Evolutionary conservation across 1,140 invertebrate species (phyloP).

Genomic region (Drosophila persimilis): DNA sequence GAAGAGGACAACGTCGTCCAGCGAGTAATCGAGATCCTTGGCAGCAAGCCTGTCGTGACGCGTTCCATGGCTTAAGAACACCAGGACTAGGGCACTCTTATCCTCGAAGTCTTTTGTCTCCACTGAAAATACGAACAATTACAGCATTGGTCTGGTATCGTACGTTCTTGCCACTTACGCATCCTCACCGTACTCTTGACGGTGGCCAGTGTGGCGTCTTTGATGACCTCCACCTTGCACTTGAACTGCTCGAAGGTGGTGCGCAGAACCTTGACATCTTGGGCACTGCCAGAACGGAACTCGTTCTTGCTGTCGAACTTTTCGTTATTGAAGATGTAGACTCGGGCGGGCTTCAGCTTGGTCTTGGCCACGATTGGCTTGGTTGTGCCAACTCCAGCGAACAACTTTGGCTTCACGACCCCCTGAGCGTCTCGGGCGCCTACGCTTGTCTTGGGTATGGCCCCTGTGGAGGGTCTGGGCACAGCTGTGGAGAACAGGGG

Average conservation of each 20-base stretch:
- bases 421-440: conserved; percentile 36
- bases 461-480: conserved; percentile 10
- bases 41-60: conserved; percentile 60
- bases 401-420: background rate
- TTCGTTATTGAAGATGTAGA: conserved; percentile 74
- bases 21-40: conserved; percentile 65
- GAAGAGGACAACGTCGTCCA: conserved; percentile 71
- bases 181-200: conserved; percentile 48
- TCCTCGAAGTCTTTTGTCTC: conserved; percentile 63
- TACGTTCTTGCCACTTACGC: conserved; percentile 47
- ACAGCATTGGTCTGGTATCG: background rate
- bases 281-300: conserved; percentile 55
- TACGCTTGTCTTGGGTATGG: conserved; percentile 14
- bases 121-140: conserved; percentile 41
- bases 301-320: conserved; percentile 62
- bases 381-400: background rate
- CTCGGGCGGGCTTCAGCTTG: conserved; percentile 66
- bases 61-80: conserved; percentile 58
- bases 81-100: conserved; percentile 57
- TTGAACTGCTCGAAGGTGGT: conserved; percentile 57
- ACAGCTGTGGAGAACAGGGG: conserved; percentile 1
- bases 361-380: conserved; percentile 18
- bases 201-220: conserved; percentile 59
- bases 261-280: conserved; percentile 61
- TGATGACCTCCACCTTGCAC: conserved; percentile 60